Conservation (phyloP, 35 echinoderm and acorn worm species). For the Nesometra sesokonis region DNA sequence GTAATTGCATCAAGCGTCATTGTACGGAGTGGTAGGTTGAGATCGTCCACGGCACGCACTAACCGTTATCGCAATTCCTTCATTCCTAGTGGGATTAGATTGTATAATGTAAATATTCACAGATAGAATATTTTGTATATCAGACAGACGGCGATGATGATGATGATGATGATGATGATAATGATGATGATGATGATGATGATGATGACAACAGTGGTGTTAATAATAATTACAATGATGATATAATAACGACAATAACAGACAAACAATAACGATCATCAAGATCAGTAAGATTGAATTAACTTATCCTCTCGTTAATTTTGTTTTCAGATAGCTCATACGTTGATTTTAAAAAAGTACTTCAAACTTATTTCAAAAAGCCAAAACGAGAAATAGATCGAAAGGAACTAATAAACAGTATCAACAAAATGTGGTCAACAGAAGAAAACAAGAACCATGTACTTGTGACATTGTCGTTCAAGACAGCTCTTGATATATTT, state of each 20-base stretch:
- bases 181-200: conserved; percentile 3
- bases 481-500: conserved; percentile 74
- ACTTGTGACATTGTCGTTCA: conserved; percentile 62
- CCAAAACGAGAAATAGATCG: not conserved
- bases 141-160: conserved; percentile 4
- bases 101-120: too few relatives aligned
- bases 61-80: too few relatives aligned
- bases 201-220: conserved; percentile 15
- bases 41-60: too few relatives aligned
- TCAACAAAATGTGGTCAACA: conserved; percentile 26
- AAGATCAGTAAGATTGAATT: too few relatives aligned
- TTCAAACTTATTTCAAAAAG: not conserved
- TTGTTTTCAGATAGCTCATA: not conserved
- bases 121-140: too few relatives aligned
- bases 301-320: too few relatives aligned
- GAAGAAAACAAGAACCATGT: conserved; percentile 5
- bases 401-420: conserved; percentile 17
- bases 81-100: too few relatives aligned
- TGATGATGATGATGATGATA: conserved; percentile 21
- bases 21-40: too few relatives aligned
- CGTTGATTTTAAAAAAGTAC: conserved; percentile 1
- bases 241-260: not conserved
- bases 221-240: not conserved
- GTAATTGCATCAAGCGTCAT: too few relatives aligned
- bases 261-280: too few relatives aligned